Evolutionary conservation across 1,140 invertebrate species (phyloP).

Genomic region (Drosophila triauraria): DNA sequence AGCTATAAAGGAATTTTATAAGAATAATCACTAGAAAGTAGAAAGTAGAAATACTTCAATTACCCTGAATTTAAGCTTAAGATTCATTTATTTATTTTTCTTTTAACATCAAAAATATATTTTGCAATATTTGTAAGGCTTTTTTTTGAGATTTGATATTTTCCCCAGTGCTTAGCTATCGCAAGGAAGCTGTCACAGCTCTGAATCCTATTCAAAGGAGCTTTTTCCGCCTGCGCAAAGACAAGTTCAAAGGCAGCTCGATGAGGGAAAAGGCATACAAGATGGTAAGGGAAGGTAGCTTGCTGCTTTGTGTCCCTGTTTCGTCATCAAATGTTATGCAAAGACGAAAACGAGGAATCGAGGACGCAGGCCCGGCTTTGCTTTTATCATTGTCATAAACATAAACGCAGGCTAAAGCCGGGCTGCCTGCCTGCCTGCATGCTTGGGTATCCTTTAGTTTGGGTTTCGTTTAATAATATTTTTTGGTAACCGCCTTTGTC

Average conservation of each 20-base stretch:
- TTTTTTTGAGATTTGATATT: background rate
- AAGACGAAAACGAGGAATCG: conserved; percentile 26
- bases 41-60: no score
- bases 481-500: conserved; percentile 29
- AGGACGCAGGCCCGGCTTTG: conserved; percentile 35
- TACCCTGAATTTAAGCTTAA: no score
- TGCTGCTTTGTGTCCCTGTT: conserved; percentile 39
- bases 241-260: conserved; percentile 71
- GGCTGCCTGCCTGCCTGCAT: conserved; percentile 5
- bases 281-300: background rate
- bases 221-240: conserved; percentile 27
- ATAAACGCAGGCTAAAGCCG: conserved; percentile 38
- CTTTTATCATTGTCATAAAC: conserved; percentile 54
- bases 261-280: background rate
- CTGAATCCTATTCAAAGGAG: conserved; percentile 34
- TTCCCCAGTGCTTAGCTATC: conserved; percentile 11
- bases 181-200: conserved; percentile 37
- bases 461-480: conserved; percentile 30
- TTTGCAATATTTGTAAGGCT: background rate
- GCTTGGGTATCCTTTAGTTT: conserved; percentile 44
- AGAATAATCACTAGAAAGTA: no score
- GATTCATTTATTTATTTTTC: no score
- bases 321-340: conserved; percentile 75
- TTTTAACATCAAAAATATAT: no score
- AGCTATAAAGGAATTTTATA: background rate